Evolutionary conservation across 1,140 invertebrate genomes (phyloP).

Genomic region (Achatina immaculata): DNA sequence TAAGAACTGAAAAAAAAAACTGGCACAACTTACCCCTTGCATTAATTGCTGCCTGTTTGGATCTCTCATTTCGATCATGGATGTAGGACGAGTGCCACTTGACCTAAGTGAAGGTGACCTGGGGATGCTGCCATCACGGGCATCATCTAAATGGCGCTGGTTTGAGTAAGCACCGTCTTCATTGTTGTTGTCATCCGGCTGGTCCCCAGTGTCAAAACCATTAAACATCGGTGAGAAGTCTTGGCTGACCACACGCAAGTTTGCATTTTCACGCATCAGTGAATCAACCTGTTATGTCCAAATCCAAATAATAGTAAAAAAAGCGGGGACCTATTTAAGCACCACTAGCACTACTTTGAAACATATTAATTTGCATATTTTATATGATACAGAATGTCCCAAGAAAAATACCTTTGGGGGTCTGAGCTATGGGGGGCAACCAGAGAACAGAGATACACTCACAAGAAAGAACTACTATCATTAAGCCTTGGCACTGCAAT

Average conservation of each 20-base stretch:
- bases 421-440: too few relatives aligned
- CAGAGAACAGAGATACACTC: too few relatives aligned
- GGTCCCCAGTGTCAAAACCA: slow-evolving; percentile 14
- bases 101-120: slow-evolving; percentile 25
- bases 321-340: too few relatives aligned
- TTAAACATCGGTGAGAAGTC: slow-evolving; percentile 40
- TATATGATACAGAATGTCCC: too few relatives aligned
- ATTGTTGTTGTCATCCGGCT: slow-evolving; percentile 33
- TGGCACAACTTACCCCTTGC: slow-evolving; percentile 29
- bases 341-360: too few relatives aligned
- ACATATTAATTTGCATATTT: too few relatives aligned
- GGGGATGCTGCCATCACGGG: background rate
- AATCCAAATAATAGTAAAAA: too few relatives aligned
- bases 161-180: slow-evolving; percentile 8
- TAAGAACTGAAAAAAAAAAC: background rate
- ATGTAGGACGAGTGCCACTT: slow-evolving; percentile 33
- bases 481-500: too few relatives aligned
- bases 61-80: slow-evolving; percentile 48
- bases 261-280: slow-evolving; percentile 51
- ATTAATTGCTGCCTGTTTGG: slow-evolving; percentile 37
- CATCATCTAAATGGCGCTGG: slow-evolving; percentile 3
- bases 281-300: slow-evolving; percentile 54
- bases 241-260: slow-evolving; percentile 45
- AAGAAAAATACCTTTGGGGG: too few relatives aligned
- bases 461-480: too few relatives aligned